These are phyloP conservation scores for Pelecanus crispus DNA, from an alignment of 2,113 vertebrate genomes.

Conservation along the genomic window DNA sequence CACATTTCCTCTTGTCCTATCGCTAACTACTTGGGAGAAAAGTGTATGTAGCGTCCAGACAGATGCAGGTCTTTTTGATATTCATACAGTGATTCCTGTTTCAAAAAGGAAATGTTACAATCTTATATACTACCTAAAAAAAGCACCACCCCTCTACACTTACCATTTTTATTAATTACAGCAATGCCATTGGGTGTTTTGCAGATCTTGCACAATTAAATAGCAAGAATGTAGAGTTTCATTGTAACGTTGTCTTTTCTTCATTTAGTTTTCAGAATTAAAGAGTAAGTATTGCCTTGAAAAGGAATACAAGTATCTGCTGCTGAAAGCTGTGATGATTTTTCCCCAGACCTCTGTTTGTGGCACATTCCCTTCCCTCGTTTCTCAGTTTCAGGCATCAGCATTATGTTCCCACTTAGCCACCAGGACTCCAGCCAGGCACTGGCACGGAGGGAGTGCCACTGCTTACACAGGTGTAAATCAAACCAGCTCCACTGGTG, in stretches of 20 bases:
- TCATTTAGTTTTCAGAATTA: background rate
- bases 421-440: background rate
- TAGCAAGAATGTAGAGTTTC: background rate
- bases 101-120: background rate
- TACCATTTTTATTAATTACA: background rate
- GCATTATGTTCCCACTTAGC: background rate
- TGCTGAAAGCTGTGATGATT: background rate
- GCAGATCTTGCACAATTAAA: background rate
- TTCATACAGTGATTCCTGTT: background rate
- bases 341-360: background rate
- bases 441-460: rapidly evolving
- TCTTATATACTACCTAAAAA: background rate
- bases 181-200: background rate
- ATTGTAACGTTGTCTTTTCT: background rate
- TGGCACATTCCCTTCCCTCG: background rate
- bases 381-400: background rate
- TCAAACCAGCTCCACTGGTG: background rate
- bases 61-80: background rate
- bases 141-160: background rate
- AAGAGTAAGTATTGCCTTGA: background rate
- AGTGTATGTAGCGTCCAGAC: background rate
- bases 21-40: no score
- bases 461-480: background rate
- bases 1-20: no score
- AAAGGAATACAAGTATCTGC: background rate